Evolutionary conservation across 1,140 invertebrate genomes (phyloP), one percentile per base, ranked within the genome.

Genomic region (Caligus rogercresseyi): DNA sequence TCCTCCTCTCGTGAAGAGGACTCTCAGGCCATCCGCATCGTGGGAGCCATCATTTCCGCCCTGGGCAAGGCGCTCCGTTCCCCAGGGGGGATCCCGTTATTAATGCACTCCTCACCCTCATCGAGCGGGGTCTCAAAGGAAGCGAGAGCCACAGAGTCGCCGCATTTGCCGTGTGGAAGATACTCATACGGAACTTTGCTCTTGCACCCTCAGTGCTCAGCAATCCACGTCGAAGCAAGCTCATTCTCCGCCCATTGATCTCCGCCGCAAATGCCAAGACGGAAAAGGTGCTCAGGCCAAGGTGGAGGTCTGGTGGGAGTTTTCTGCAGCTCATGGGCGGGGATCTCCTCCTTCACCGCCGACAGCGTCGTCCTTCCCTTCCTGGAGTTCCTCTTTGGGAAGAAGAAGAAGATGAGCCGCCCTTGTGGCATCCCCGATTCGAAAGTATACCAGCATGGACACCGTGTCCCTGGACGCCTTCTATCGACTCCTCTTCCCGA

Each of bases 231-330:
- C 18, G 57, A 16, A 25, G 18, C 21, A 25, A 21, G 23, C 57
- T 60, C n/a, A 60, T 60, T 13, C 16, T 31, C 16, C 57, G 57
- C 16, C 57, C 57, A 13, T 43, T 60, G 23, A n/a, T 25, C 31
- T 43, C 31, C 7, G 7, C n/a, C 7, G n/a, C n/a, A 7, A 43
- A 43, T 43, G 31, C 31, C 7, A 43, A 43, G 31, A 43, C 31
- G 7, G 31, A 43, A n/a, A n/a, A 43, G 7, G 31, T n/a, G 7
- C 31, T 43, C 31, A 43, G n/a, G 31, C n/a, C 31, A 43, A 43
- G n/a, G n/a, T 43, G 31, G 31, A 43, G 31, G 31, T 43, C n/a
- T 43, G 31, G 31, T 43, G 31, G 31, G 7, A 43, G 7, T 43
- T 43, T 43, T 11, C n/a, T 43, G 7, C 7, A 43, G n/a, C 7